Evolutionary conservation across 2,113 vertebrate genomes (phyloP).

Genomic region (Vanacampus margaritifer): DNA sequence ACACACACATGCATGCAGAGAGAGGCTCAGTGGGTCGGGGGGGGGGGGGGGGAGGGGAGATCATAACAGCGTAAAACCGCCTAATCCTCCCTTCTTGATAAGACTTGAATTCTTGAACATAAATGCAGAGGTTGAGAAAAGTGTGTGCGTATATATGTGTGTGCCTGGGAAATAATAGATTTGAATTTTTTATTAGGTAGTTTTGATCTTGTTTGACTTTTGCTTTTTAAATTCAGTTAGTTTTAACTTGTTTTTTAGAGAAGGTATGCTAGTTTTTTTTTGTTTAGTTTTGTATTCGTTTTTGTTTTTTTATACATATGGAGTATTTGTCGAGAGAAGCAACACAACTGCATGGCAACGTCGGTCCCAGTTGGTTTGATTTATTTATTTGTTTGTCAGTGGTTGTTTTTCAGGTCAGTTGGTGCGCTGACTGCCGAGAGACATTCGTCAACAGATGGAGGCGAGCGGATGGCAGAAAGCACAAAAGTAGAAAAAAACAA

Average conservation of each 20-base stretch:
- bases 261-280: background rate
- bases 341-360: background rate
- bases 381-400: background rate
- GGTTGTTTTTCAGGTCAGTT: background rate
- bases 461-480: background rate
- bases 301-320: too few relatives aligned
- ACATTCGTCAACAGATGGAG: background rate
- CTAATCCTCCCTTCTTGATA: constrained; percentile 45
- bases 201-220: too few relatives aligned
- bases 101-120: constrained; percentile 35
- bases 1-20: constrained; percentile 9
- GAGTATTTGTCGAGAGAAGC: too few relatives aligned
- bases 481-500: background rate
- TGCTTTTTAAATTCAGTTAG: too few relatives aligned
- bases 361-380: background rate
- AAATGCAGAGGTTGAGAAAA: background rate
- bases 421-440: background rate
- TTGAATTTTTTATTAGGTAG: too few relatives aligned
- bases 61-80: constrained; percentile 46
- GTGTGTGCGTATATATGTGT: background rate
- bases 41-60: constrained; percentile 29
- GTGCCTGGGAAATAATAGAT: background rate
- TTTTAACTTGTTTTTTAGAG: too few relatives aligned
- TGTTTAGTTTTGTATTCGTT: background rate
- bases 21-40: constrained; percentile 31